phyloP scores from a whole-genome alignment of 2,113 vertebrate genomes.

The Microtus oregoni region DNA sequence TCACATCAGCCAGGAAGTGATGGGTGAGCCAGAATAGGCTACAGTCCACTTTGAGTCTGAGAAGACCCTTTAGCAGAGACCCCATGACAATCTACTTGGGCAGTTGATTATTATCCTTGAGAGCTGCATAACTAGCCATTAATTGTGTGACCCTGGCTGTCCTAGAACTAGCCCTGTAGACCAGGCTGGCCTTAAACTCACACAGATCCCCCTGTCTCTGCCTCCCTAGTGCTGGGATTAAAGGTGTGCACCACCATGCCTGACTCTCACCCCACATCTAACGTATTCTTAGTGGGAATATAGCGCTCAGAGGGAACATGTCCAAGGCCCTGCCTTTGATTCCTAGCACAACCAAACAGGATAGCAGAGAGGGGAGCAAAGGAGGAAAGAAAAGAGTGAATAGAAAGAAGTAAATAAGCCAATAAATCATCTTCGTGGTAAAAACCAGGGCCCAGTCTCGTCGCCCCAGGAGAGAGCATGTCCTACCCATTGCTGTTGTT shows the following conservation, averaged over 20 bases:
- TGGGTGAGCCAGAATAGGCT: background rate
- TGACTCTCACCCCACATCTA: background rate
- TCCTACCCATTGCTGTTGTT: background rate
- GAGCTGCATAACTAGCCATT: background rate
- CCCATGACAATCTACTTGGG: background rate
- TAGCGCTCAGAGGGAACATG: background rate
- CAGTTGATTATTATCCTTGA: constrained; percentile 39
- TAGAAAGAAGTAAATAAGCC: background rate
- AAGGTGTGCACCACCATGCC: background rate
- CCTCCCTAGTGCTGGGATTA: background rate
- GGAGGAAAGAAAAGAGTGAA: background rate
- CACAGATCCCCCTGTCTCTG: background rate
- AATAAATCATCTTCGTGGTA: background rate
- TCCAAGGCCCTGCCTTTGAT: background rate
- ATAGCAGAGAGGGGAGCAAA: background rate
- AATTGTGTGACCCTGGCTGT: background rate
- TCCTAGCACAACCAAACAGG: background rate
- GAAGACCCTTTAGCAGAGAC: background rate
- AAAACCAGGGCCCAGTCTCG: background rate
- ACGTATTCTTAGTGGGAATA: background rate
- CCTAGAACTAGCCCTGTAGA: background rate
- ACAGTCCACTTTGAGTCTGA: background rate
- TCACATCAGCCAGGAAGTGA: background rate
- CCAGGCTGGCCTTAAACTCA: background rate
- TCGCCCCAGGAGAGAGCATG: background rate